Base-by-base conservation (phyloP, 2,113 vertebrate genomes). In the Phocoena sinus region DNA sequence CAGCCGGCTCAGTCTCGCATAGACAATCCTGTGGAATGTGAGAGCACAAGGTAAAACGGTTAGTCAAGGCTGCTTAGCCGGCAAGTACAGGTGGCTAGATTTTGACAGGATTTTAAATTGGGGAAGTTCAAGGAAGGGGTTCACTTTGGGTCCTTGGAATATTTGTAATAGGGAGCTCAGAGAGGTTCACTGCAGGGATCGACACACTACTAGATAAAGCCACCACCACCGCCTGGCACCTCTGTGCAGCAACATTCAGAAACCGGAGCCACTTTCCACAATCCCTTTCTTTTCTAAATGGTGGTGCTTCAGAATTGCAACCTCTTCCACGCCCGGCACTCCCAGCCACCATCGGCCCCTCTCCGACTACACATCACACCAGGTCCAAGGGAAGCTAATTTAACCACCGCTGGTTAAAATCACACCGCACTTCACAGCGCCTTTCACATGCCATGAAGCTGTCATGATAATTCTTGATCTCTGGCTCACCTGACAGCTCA, bases 401-500 rank as follows among this genome's bases (percentile, higher is more conserved):
- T 96, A 97, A 96, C 82, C 95, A 91, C 47, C 0, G 60, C 97
- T 95, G 3, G 0, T 85, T 97, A 98, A 94, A 97, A 89, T 95
- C 95, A 80, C 0, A 0, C 58, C 0, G 21, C 96, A 93, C 95
- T 89, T 87, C 97, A 82, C 82, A 95, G 96, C 23, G 77, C 79
- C 98, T 96, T 95, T 97, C 97, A 88, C 8, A 0, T 74, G 97
- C 98, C 97, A 98, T 44, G 95, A 96, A 96, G 85, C 77, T 70
- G 2, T 41, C 98, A 82, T 0, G 5, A 23, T 41, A 96, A 98
- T 36, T 94, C 97, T 31, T 62, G 94, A 97, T 96, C 91, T 97
- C 89, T 0, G 0, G 85, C 98, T 98, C 97, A 94, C 95, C 97
- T 94, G 98, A 96, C 97, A 98, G 98, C 98, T 97, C 86, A 94